These are phyloP conservation scores for Noctilio leporinus DNA, from an alignment of 2,113 vertebrate species.

Conservation along the genomic window DNA sequence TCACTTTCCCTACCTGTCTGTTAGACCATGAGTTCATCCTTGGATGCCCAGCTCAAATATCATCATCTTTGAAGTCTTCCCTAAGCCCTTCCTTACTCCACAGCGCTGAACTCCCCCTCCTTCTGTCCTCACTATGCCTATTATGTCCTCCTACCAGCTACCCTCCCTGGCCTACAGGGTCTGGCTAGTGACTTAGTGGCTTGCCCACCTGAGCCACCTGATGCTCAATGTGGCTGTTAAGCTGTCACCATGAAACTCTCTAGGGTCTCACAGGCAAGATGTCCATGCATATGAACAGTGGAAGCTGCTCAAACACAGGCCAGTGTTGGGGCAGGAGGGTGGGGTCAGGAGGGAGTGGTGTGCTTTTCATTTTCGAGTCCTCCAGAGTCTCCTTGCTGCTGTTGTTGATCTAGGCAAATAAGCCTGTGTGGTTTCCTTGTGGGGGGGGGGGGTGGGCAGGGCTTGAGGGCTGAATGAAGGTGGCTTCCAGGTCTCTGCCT, in stretches of 20 bases:
- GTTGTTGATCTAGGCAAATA: slow-evolving; percentile 68
- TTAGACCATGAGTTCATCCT: neutral
- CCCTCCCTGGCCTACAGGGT: neutral
- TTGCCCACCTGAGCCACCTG: neutral
- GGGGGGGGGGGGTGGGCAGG: slow-evolving; percentile 9
- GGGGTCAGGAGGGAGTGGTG: slow-evolving; percentile 34
- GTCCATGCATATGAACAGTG: fast-evolving
- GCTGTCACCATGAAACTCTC: neutral
- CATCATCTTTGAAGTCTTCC: neutral
- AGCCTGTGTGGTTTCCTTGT: slow-evolving; percentile 52
- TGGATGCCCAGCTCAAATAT: neutral
- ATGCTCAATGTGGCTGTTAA: neutral
- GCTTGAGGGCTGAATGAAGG: neutral
- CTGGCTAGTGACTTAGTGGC: neutral
- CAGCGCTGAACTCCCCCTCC: too few species aligned
- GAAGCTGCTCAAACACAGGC: neutral
- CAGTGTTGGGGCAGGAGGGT: neutral
- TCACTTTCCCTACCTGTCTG: neutral
- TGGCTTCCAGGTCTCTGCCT: neutral
- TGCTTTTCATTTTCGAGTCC: slow-evolving; percentile 61
- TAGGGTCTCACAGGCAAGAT: neutral
- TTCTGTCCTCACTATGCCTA: neutral
- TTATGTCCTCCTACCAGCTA: neutral
- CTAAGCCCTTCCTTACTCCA: neutral
- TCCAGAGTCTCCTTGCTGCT: slow-evolving; percentile 3